phyloP scores from a whole-genome alignment of 2,113 vertebrate genomes.

The Pomatostomus ruficeps region DNA sequence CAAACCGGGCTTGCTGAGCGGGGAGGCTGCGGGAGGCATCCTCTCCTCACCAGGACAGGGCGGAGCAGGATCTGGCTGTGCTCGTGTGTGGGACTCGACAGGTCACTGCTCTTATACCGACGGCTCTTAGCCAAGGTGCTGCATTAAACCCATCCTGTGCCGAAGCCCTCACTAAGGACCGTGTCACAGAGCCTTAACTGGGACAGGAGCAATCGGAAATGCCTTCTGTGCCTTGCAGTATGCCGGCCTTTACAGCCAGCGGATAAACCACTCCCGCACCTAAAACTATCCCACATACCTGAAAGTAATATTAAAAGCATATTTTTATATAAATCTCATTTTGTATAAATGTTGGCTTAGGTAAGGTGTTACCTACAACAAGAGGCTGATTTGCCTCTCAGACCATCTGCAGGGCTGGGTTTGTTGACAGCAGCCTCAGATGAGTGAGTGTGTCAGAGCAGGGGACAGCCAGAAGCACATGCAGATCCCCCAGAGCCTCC shows the following conservation, averaged over 20 bases:
- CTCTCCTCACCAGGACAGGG: not conserved
- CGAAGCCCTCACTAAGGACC: not conserved
- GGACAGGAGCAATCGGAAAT: not conserved
- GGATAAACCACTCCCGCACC: not conserved
- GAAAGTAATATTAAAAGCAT: not conserved
- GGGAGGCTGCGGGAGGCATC: not conserved
- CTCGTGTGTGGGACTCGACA: fast-evolving
- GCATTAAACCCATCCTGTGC: not conserved
- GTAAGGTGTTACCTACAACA: not conserved
- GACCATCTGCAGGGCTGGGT: not conserved
- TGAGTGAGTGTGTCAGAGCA: not conserved
- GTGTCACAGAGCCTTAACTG: not conserved
- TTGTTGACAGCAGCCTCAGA: not conserved
- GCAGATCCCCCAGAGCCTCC: not conserved
- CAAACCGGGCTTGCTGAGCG: fast-evolving
- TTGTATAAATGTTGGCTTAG: not conserved
- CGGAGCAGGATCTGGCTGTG: fast-evolving
- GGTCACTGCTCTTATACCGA: fast-evolving
- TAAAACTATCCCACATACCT: not conserved
- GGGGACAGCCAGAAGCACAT: not conserved
- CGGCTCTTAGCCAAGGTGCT: not conserved
- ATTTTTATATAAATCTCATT: not conserved
- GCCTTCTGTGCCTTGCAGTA: not conserved
- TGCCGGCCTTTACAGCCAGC: not conserved
- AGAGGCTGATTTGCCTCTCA: not conserved